Evolutionary conservation across 2,797 vertebrate species (phyloP), one percentile per base, ranked within the genome.

Genomic region (Podarcis lilfordi): DNA sequence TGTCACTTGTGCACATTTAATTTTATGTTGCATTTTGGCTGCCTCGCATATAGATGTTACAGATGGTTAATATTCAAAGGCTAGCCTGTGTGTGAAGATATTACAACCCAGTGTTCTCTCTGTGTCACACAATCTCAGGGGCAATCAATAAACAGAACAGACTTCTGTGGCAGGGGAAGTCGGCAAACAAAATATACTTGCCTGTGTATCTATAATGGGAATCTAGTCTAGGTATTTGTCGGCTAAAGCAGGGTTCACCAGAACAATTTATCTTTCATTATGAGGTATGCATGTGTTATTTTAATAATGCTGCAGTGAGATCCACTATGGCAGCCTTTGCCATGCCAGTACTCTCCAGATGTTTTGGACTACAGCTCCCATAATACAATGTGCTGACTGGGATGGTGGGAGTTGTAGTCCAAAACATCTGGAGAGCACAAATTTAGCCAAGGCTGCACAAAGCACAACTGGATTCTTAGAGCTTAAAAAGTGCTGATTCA

Each of bases 11-110:
- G 85, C 5, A 88, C 21, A 91, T 32, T 85, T 80, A 69, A 84
- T 91, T 93, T 92, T 74, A 88, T 91, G 93, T 92, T 90, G 85
- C 86, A 83, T 88, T 91, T 91, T 90, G 85, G 64, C 88, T 92
- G 86, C 86, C 89, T 88, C 79, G 86, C 55, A 19, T 80, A 82
- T 72, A 84, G 55, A 27, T 79, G 75, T 74, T 90, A 90, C 71
- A 85, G 82, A 89, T 68, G 79, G 88, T 88, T 84, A 84, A 84
- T 66, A 55, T 23, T 87, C 32, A 84, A 45, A 90, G 83, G 80
- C 66, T 82, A 37, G 32, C 59, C 1, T 3, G 25, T 74, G 17
- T 59, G 0, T 88, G 29, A 13, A 86, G 25, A 29, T 69, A 79
- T 76, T 29, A 90, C 25, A 82, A 80, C 23, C 3, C 10, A 9